Evolutionary conservation across 2,113 vertebrate genomes (phyloP).

Genomic region (Coptodon rendalli): DNA sequence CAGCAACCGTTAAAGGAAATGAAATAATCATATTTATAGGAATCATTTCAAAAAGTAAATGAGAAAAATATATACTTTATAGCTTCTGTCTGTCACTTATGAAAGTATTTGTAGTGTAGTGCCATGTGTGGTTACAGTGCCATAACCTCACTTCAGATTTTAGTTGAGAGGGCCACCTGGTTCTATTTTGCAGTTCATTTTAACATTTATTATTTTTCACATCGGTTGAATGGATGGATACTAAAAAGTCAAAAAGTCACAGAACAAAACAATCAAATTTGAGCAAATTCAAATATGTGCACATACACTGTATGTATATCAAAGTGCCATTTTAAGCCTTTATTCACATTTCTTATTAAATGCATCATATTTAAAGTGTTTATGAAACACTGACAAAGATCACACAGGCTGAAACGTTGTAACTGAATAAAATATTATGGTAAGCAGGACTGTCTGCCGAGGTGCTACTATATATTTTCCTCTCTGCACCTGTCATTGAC

Average conservation of each 20-base stretch:
- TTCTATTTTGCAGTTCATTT: neutral
- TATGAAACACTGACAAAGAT: neutral
- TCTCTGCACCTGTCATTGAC: neutral
- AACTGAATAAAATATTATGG: neutral
- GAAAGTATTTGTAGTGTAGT: neutral
- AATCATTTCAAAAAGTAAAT: neutral
- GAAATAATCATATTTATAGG: neutral
- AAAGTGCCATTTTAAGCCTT: neutral
- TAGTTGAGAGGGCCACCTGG: accelerated
- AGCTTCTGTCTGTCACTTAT: neutral
- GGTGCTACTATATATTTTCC: neutral
- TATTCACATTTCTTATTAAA: neutral
- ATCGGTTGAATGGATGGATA: neutral
- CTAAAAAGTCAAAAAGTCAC: neutral
- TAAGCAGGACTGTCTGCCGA: neutral
- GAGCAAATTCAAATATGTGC: neutral
- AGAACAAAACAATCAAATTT: neutral
- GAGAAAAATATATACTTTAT: neutral
- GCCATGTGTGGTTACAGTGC: neutral
- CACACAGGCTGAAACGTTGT: neutral
- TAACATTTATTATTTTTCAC: neutral
- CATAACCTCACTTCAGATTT: neutral
- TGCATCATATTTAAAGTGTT: neutral
- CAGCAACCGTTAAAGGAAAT: neutral
- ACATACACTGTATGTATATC: neutral